Base-by-base conservation (phyloP, 2,797 vertebrate genomes). In the Thalassophryne amazonica region DNA sequence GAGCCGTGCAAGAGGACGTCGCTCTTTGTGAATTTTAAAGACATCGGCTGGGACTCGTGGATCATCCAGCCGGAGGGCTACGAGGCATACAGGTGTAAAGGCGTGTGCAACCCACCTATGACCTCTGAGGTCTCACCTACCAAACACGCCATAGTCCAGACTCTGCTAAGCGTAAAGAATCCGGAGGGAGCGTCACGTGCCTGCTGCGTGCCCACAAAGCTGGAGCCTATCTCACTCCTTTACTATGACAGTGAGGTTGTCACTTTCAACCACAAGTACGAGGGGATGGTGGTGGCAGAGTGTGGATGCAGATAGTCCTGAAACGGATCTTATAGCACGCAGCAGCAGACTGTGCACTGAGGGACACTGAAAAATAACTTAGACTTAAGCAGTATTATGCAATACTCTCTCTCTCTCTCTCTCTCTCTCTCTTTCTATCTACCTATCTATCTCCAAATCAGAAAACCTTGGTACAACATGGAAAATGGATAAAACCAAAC, bases 11-110 rank as follows among this genome's bases (percentile, higher is more conserved):
- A 91, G 76, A 93, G 90, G 81, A 93, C 90, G 0, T 90, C 94
- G 0, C 93, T 98, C 45, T 94, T 91, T 60, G 94, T 98, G 13
- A 93, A 98, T 73, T 98, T 98, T 86, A 98, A 95, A 81, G 96
- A 98, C 62, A 99, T 98, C 1, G 93, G 93, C 53, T 99, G 96
- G 95, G 94, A 98, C 41, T 83, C 88, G 2, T 98, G 96, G 94
- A 91, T 98, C 87, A 92, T 98, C 1, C 94, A 93, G 15, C 97
- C 97, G 0, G 57, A 90, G 0, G 91, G 93, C 2, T 98, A 97
- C 0, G 94, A 98, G 48, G 97, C 96, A 0, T 98, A 93, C 0
- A 91, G 93, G 55, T 98, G 97, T 61, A 93, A 90, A 0, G 95
- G 97, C 0, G 89, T 91, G 11, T 99, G 96, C 32, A 85, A 83